A percentile compares a stretch with the other conserved stretches of the same genome.
phyloP scores from a whole-genome alignment of 2,113 vertebrate genomes.

The Malurus melanocephalus region DNA sequence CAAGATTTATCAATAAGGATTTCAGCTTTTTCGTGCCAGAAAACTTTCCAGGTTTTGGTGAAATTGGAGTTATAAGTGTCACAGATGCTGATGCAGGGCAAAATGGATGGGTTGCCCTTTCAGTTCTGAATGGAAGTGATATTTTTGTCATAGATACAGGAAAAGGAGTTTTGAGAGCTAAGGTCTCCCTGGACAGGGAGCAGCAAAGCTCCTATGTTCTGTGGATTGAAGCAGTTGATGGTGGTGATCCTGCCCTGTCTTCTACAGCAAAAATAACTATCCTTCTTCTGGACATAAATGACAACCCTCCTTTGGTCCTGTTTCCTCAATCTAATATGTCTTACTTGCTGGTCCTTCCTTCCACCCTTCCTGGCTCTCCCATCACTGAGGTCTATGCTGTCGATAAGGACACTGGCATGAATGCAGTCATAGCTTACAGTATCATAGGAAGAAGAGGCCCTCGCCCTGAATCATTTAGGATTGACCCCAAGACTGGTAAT shows the following conservation, averaged over 20 bases:
- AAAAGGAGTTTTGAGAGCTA: conserved; percentile 88
- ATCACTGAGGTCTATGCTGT: conserved; percentile 97
- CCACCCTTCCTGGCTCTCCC: conserved; percentile 91
- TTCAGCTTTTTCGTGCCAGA: conserved; percentile 98
- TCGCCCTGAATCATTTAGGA: conserved; percentile 89
- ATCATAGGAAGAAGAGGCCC: conserved; percentile 94
- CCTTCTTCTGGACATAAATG: conserved; percentile 94
- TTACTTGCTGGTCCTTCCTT: conserved; percentile 91
- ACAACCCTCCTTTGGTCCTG: conserved; percentile 93
- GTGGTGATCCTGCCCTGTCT: conserved; percentile 91
- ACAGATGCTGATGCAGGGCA: conserved; percentile 90
- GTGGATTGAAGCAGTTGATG: conserved; percentile 92
- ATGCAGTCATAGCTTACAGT: conserved; percentile 96
- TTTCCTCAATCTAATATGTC: conserved; percentile 98
- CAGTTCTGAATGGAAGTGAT: conserved; percentile 92
- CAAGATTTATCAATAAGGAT: conserved; percentile 96
- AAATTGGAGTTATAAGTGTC: conserved; percentile 94
- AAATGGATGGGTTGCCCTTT: conserved; percentile 94
- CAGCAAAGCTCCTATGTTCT: conserved; percentile 93
- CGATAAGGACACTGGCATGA: conserved; percentile 97
- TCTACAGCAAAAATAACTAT: conserved; percentile 92
- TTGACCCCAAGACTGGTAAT: conserved; percentile 94
- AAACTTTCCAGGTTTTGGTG: conserved; percentile 95
- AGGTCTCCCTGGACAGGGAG: conserved; percentile 90
- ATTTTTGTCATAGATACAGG: conserved; percentile 97